These are phyloP conservation scores for Chaetodon auriga DNA, from an alignment of 2,113 vertebrate genomes.

Conservation along the genomic window DNA sequence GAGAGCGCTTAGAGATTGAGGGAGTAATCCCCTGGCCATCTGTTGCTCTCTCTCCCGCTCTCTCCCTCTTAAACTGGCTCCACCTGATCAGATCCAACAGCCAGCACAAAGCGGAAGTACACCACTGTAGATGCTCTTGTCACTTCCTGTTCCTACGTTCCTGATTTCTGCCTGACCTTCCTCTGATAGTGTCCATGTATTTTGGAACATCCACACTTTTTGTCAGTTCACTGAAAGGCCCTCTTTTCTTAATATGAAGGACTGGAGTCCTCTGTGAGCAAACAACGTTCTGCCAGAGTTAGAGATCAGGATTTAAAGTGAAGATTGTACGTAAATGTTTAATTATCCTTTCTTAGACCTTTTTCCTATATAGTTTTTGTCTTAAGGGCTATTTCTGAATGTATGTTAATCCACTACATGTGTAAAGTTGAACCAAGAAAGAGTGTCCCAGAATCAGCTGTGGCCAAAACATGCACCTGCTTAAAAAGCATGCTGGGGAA, in stretches of 20 bases:
- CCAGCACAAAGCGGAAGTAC: conserved; percentile 50
- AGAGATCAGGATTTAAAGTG: background rate
- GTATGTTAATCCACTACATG: background rate
- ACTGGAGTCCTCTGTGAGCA: background rate
- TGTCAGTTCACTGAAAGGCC: background rate
- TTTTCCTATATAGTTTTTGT: background rate
- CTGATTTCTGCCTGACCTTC: conserved; percentile 24
- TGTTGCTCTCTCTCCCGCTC: conserved; percentile 72
- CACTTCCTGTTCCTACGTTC: conserved; percentile 66
- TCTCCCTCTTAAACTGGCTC: conserved; percentile 30
- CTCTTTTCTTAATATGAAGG: background rate
- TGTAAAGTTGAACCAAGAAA: background rate
- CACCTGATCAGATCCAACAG: conserved; percentile 48
- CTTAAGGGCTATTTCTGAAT: background rate
- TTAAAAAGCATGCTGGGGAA: too few relatives aligned
- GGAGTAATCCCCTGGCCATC: conserved; percentile 85
- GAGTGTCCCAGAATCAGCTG: background rate
- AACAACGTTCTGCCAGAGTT: background rate
- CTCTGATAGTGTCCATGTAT: background rate
- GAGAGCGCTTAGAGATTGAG: conserved; percentile 76
- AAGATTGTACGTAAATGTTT: background rate
- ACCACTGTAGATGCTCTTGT: conserved; percentile 30
- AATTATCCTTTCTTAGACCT: background rate
- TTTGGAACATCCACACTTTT: background rate
- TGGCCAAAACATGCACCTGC: background rate